Percentiles rank a stretch among this genome's conserved stretches.
These are phyloP conservation scores for Malthinus seriepunctatus DNA, from an alignment of 2,888 invertebrate genomes.

Conservation along the genomic window DNA sequence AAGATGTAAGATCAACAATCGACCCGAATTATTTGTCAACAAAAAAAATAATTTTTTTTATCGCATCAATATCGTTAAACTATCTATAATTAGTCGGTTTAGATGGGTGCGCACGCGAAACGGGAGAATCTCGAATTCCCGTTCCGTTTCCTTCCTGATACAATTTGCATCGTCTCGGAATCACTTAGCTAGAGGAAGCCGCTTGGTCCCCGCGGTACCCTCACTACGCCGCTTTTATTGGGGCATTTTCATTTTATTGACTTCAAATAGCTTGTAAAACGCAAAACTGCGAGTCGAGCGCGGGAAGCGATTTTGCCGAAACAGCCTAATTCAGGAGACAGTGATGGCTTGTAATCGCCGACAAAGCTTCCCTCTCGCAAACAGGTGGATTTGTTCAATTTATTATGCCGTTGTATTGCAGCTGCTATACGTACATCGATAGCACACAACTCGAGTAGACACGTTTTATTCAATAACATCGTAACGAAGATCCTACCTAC, in stretches of 20 bases:
- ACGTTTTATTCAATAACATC: conserved; percentile 4
- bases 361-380: conserved; percentile 51
- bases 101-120: conserved; percentile 19
- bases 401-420: conserved; percentile 27
- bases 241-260: conserved; percentile 60
- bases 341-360: conserved; percentile 57
- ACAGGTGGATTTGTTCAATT: conserved; percentile 52
- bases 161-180: conserved; percentile 55
- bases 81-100: conserved; percentile 22
- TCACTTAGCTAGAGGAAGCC: conserved; percentile 48
- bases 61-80: conserved; percentile 19
- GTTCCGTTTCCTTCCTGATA: conserved; percentile 50
- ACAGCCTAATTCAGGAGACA: conserved; percentile 58
- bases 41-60: conserved; percentile 16
- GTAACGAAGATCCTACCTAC: neutral
- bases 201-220: conserved; percentile 36
- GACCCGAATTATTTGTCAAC: conserved; percentile 32
- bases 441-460: conserved; percentile 1
- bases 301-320: conserved; percentile 54
- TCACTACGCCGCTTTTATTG: conserved; percentile 53
- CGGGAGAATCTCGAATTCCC: conserved; percentile 31
- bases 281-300: conserved; percentile 54
- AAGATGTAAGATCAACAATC: conserved; percentile 53
- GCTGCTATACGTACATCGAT: conserved; percentile 26
- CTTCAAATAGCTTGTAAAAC: conserved; percentile 61